Conservation (phyloP, 2,888 invertebrate genomes). For the Andrena dorsata region DNA sequence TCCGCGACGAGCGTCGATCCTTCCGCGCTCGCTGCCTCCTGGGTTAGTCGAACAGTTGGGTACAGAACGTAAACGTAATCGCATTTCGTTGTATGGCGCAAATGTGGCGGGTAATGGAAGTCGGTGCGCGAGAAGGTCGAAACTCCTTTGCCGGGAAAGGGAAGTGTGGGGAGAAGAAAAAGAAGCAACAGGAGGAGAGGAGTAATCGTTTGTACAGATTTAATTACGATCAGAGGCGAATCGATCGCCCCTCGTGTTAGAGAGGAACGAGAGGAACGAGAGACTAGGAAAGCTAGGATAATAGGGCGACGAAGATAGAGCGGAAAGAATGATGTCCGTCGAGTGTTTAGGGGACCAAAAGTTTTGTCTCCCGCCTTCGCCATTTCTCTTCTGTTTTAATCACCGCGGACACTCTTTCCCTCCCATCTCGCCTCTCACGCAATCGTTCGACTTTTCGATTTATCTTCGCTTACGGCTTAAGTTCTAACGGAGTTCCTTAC, state of each 20-base stretch:
- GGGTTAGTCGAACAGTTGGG: conserved; percentile 37
- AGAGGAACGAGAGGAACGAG: conserved; percentile 16
- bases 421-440: neutral
- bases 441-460: conserved; percentile 11
- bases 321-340: conserved; percentile 26
- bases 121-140: conserved; percentile 30
- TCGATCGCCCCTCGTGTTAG: conserved; percentile 11
- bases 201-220: conserved; percentile 18
- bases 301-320: conserved; percentile 39
- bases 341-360: conserved; percentile 22
- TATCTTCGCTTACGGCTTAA: conserved; percentile 50
- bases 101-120: conserved; percentile 44
- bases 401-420: neutral
- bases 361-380: too few species aligned
- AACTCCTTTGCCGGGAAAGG: neutral
- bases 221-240: conserved; percentile 24
- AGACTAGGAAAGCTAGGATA: conserved; percentile 9
- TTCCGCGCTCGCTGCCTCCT: conserved; percentile 21
- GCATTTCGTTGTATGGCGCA: conserved; percentile 60
- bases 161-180: too few species aligned
- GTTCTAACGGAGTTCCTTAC: conserved; percentile 55
- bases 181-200: neutral
- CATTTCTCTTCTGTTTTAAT: conserved; percentile 2
- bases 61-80: conserved; percentile 51
- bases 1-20: conserved; percentile 44